phyloP scores from a whole-genome alignment of 2,888 invertebrate genomes.

The Oasisia sp. region DNA sequence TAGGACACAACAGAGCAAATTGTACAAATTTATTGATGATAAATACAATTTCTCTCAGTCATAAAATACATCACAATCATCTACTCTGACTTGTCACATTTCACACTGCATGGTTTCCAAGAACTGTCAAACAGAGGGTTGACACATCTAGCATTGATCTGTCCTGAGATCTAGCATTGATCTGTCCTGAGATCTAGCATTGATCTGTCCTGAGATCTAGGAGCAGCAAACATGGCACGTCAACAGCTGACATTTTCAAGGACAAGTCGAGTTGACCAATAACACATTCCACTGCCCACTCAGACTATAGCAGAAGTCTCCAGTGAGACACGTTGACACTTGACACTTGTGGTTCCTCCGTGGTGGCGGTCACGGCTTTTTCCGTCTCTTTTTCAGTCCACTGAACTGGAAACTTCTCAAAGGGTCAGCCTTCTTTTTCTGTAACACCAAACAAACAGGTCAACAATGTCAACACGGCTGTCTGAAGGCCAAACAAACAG shows the following conservation, averaged over 20 bases:
- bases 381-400: constrained; percentile 68
- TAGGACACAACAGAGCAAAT: neutral
- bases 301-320: too few relatives aligned
- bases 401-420: constrained; percentile 76
- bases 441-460: constrained; percentile 49
- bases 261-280: too few relatives aligned
- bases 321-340: too few relatives aligned
- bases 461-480: constrained; percentile 13
- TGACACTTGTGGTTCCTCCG: neutral
- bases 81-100: neutral
- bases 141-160: neutral
- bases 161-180: neutral
- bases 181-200: too few relatives aligned
- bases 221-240: too few relatives aligned
- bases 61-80: neutral
- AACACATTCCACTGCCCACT: too few relatives aligned
- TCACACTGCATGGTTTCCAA: neutral
- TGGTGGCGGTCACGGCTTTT: constrained; percentile 39
- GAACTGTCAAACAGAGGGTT: neutral
- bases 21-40: neutral
- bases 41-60: neutral
- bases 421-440: constrained; percentile 77
- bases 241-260: too few relatives aligned
- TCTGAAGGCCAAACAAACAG: neutral
- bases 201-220: too few relatives aligned